Percentiles rank a stretch among this genome's conserved stretches.
Evolutionary conservation across 2,888 invertebrate genomes (phyloP).

Genomic region (Cosmorhoe ocellata): DNA sequence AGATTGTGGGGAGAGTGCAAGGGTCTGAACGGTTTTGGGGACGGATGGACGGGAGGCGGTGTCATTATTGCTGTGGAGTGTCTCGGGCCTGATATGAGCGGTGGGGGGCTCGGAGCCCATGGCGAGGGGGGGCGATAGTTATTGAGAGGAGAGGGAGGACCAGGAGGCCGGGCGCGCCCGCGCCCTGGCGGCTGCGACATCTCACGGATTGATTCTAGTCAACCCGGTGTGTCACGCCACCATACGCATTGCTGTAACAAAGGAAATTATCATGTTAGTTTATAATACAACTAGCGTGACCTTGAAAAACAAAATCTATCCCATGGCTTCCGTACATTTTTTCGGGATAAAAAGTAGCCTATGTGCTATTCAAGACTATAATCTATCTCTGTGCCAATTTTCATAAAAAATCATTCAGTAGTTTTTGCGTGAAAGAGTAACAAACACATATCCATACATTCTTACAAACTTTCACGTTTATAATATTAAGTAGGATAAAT

Average conservation of each 20-base stretch:
- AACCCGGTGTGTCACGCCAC: constrained; percentile 81
- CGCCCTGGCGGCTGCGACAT: constrained; percentile 80
- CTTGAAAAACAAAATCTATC: no score
- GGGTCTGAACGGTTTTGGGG: constrained; percentile 75
- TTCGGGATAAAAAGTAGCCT: no score
- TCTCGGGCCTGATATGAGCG: constrained; percentile 84
- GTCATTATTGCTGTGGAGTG: constrained; percentile 81
- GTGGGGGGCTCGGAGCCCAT: constrained; percentile 89
- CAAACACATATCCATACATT: no score
- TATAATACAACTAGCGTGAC: no score
- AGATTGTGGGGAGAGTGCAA: constrained; percentile 71
- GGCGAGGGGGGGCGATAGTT: constrained; percentile 89
- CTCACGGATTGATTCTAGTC: constrained; percentile 76
- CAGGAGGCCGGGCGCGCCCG: constrained; percentile 71
- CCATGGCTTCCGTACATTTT: no score
- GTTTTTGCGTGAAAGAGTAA: no score
- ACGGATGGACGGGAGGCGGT: constrained; percentile 82
- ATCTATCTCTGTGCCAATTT: no score
- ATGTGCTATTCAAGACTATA: no score
- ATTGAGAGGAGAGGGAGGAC: constrained; percentile 83
- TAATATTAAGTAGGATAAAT: no score
- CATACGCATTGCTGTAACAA: constrained; percentile 79
- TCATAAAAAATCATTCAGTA: no score
- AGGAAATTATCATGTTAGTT: constrained; percentile 7
- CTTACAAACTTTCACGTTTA: no score